These are phyloP conservation scores for Salpingus planirostris DNA, from an alignment of 2,888 invertebrate species.

Conservation along the genomic window DNA sequence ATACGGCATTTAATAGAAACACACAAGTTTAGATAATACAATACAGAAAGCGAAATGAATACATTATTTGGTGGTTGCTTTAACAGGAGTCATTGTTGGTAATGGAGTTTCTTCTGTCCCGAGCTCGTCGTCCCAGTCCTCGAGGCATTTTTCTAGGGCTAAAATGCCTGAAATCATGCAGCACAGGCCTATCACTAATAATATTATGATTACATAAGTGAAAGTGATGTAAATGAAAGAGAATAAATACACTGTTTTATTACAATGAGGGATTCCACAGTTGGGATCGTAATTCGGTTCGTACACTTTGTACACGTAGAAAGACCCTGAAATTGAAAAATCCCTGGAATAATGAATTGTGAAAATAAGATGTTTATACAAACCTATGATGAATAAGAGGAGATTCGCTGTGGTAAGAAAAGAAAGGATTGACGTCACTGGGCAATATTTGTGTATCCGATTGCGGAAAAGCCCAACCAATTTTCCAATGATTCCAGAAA, in stretches of 20 bases:
- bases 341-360: too few species aligned
- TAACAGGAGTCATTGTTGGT: too few species aligned
- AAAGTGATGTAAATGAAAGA: constrained; percentile 29
- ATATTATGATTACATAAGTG: constrained; percentile 16
- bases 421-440: constrained; percentile 5
- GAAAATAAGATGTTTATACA: too few species aligned
- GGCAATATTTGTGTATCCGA: constrained; percentile 2
- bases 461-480: constrained; percentile 4
- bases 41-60: too few species aligned
- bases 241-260: constrained; percentile 30
- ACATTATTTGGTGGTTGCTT: too few species aligned
- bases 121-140: neutral
- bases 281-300: constrained; percentile 25
- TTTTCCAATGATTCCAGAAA: constrained; percentile 4
- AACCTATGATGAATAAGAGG: too few species aligned
- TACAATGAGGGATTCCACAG: constrained; percentile 23
- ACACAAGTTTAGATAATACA: too few species aligned
- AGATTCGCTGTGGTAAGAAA: constrained; percentile 6
- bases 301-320: constrained; percentile 31
- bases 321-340: too few species aligned
- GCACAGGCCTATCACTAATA: constrained; percentile 1
- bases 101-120: too few species aligned
- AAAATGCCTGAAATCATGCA: constrained; percentile 6
- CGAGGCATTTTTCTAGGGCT: constrained; percentile 3
- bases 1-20: too few species aligned